These are phyloP conservation scores for Zophobas atratus DNA, from an alignment of 1,140 invertebrate genomes.

Conservation along the genomic window DNA sequence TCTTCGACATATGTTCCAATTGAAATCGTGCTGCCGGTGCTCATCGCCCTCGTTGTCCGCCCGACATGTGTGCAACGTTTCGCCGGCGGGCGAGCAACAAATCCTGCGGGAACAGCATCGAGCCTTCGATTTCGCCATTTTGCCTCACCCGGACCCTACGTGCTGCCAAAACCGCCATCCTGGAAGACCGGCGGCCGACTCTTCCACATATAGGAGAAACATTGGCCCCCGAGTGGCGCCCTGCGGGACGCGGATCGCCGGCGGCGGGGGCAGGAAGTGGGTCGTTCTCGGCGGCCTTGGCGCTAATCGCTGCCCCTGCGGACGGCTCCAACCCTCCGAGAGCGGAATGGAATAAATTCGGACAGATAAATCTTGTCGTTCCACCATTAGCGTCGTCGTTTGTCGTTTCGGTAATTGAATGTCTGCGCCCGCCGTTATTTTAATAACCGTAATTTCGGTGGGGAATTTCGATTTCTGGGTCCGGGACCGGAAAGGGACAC, in stretches of 20 bases:
- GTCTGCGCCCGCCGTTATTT: conserved; percentile 25
- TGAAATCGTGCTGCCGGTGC: conserved; percentile 30
- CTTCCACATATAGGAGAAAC: too few relatives aligned
- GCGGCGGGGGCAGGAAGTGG: too few relatives aligned
- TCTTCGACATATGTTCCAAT: conserved; percentile 53
- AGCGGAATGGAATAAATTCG: conserved; percentile 12
- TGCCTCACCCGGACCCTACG: too few relatives aligned
- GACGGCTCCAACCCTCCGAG: conserved; percentile 4
- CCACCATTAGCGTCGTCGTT: conserved; percentile 30
- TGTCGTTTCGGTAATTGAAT: conserved; percentile 22
- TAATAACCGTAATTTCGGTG: conserved; percentile 17
- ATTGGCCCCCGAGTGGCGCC: too few relatives aligned
- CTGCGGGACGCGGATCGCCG: too few relatives aligned
- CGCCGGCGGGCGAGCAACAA: too few relatives aligned
- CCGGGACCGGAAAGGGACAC: conserved; percentile 2
- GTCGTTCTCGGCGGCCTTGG: too few relatives aligned
- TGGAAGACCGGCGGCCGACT: too few relatives aligned
- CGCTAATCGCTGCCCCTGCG: conserved; percentile 23
- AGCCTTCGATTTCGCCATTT: background rate
- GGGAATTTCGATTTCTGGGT: conserved; percentile 18
- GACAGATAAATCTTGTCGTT: conserved; percentile 27
- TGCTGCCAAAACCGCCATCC: too few relatives aligned
- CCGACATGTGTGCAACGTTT: conserved; percentile 22
- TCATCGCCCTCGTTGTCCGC: background rate
- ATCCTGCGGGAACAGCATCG: background rate